Conservation (phyloP, 2,113 vertebrate species). For the pig (Sus scrofa) region T2T-Sscrofa CM000817.6:62355501-62356000, state of each 20-base stretch:
- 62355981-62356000: rapidly evolving
- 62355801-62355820: neutral
- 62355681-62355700: neutral
- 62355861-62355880: rapidly evolving
- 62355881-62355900: rapidly evolving
- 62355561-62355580: neutral
- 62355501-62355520: neutral
- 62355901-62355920: neutral
- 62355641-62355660: neutral
- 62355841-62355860: neutral
- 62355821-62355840: neutral
- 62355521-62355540: neutral
- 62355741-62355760: too few relatives aligned
- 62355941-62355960: rapidly evolving
- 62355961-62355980: neutral
- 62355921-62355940: constrained; percentile 5
- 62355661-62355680: too few relatives aligned
- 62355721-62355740: rapidly evolving
- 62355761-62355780: neutral
- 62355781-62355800: neutral
- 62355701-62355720: neutral
- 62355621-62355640: neutral
- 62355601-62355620: neutral
- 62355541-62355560: neutral
- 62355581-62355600: neutral